Base-by-base conservation (phyloP, 2,113 vertebrate genomes). In the Daboia siamensis region DNA sequence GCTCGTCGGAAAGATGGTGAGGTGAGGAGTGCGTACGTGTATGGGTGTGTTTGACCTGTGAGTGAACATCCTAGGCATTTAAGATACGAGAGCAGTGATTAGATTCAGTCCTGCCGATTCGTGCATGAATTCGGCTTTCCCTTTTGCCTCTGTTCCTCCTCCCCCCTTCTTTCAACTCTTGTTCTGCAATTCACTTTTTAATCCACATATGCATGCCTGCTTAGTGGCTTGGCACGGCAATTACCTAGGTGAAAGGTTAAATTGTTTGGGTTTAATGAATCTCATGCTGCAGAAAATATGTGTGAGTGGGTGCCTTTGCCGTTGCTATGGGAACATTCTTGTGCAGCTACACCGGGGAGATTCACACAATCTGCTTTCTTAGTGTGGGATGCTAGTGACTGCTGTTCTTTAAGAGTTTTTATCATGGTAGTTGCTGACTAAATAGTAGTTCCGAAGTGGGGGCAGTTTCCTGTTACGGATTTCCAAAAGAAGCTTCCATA, bases 171-270 rank as follows among this genome's bases (percentile, higher is more conserved):
- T 86, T 46, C 55, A 15, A 26, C 15, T 44, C 24, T 57, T 46
- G 17, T 90, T 39, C 9, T 64, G 86, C 55, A 64, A 85, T 91
- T 74, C 69, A 51, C 33, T 85, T 88, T 93, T 69, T 39, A 90
- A 61, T 86, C 29, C 44, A 64, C 52, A 54, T 13, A 51, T 33
- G 7, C 54, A 20, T 39, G 92, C 74, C 74, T 54, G 4, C 80
- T 54, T 90, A 80, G 80, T 64, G 64, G 54, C 44, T 57, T 92
- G 52, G 88, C 54, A 59, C 24, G 56, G 88, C 21, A 61, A 9
- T 61, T 29, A 29, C 87, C 44, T 29, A 86, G 88, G 92, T 54
- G 88, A 93, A 93, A 93, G 56, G 92, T 57, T 61, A 64, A 93
- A 46, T 64, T 86, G 88, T 90, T 93, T 86, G 80, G 44, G 39